phyloP scores from a whole-genome alignment of 2,113 vertebrate genomes.

The Hippopotamus amphibius region DNA sequence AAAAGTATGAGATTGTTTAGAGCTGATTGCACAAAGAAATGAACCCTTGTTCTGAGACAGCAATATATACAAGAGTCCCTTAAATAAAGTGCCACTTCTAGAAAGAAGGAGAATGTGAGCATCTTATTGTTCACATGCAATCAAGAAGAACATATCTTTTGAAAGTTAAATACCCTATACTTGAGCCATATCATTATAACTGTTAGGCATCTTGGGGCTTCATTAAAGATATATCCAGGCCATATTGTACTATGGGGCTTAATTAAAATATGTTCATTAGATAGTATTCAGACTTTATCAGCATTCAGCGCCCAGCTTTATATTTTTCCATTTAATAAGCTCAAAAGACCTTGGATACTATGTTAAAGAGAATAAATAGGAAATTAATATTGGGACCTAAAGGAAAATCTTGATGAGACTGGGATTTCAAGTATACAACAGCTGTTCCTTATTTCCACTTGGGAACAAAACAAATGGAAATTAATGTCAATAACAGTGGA shows the following conservation, averaged over 20 bases:
- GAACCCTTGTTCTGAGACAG: slow-evolving; percentile 45
- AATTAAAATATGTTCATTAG: slow-evolving; percentile 31
- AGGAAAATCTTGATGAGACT: neutral
- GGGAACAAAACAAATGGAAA: neutral
- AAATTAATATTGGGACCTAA: neutral
- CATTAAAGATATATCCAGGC: neutral
- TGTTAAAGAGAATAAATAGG: neutral
- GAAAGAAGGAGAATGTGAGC: slow-evolving; percentile 7
- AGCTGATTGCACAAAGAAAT: slow-evolving; percentile 63
- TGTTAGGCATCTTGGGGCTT: neutral
- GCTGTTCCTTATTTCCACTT: neutral
- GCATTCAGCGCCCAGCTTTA: neutral
- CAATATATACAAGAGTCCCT: neutral
- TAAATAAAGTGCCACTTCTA: slow-evolving; percentile 48
- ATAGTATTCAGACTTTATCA: neutral
- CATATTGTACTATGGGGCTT: neutral
- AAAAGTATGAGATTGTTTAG: slow-evolving; percentile 55
- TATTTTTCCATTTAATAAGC: neutral
- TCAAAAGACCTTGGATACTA: neutral
- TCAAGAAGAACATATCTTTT: slow-evolving; percentile 40
- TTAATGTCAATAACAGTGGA: neutral
- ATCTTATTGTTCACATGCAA: slow-evolving; percentile 41
- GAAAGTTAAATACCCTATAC: slow-evolving; percentile 11
- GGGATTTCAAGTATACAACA: neutral
- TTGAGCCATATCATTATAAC: slow-evolving; percentile 42